Evolutionary conservation across 2,113 vertebrate species (phyloP).

Genomic region (Trichomycterus rosablanca): DNA sequence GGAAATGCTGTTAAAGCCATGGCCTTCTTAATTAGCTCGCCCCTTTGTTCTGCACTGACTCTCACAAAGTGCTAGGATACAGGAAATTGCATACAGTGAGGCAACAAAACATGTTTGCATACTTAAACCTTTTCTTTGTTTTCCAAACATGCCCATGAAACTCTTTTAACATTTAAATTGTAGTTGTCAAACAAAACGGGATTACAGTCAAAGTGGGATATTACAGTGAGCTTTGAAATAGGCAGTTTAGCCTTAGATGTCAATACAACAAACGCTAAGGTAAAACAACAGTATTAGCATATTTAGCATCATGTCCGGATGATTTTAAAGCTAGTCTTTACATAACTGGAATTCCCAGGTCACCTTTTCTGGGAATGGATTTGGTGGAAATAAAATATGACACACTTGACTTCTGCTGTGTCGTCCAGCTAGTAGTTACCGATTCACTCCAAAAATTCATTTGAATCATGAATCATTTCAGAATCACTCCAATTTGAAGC

Average conservation of each 20-base stretch:
- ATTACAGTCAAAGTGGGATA: not conserved
- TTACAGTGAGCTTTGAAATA: not conserved
- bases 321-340: no score
- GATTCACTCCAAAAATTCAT: no score
- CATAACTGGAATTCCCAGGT: no score
- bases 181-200: not conserved
- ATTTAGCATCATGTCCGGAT: no score
- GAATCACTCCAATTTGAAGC: no score
- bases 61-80: slow-evolving; percentile 34
- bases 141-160: not conserved
- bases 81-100: slow-evolving; percentile 9
- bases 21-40: slow-evolving; percentile 56
- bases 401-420: no score
- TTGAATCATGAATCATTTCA: no score
- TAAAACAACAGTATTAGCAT: not conserved
- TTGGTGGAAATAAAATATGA: no score
- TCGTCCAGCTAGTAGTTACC: no score
- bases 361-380: no score
- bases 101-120: slow-evolving; percentile 32
- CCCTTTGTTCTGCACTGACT: slow-evolving; percentile 55
- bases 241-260: no score
- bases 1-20: slow-evolving; percentile 64
- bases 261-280: no score
- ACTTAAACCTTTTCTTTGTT: slow-evolving; percentile 18
- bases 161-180: slow-evolving; percentile 7